Percentiles rank a stretch among this genome's conserved stretches.
phyloP scores from a whole-genome alignment of 30 jellyfish, hydroid and myxozoan species.

The Hydractinia symbiolongicarpus region DNA sequence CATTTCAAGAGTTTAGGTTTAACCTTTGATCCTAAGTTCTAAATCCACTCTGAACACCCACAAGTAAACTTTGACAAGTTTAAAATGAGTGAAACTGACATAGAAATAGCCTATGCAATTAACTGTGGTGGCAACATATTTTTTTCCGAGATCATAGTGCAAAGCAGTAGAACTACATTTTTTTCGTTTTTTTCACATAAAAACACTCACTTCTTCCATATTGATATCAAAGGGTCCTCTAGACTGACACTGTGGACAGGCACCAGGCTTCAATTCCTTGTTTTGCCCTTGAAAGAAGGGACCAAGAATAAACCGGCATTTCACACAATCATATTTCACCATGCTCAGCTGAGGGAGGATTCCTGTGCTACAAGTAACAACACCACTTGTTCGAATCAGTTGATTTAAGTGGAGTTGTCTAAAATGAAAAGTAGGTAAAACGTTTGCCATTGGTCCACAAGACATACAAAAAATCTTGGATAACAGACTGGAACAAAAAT shows the following conservation, averaged over 20 bases:
- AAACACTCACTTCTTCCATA: conserved; percentile 67
- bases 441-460: not conserved
- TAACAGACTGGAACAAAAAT: no score
- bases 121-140: no score
- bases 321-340: conserved; percentile 88
- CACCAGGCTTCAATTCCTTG: conserved; percentile 86
- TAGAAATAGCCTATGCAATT: no score
- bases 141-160: no score
- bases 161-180: no score
- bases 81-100: no score
- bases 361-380: conserved; percentile 88
- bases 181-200: no score
- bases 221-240: conserved; percentile 97
- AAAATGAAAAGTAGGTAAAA: not conserved
- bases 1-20: no score
- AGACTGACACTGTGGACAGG: conserved; percentile 98
- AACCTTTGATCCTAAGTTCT: no score
- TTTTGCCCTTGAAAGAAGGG: conserved; percentile 95
- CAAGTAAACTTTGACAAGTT: no score
- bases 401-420: conserved; percentile 94
- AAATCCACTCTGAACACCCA: no score
- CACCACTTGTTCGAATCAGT: conserved; percentile 92
- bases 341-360: conserved; percentile 86
- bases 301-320: conserved; percentile 80
- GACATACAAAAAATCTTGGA: not conserved